Conservation (phyloP, 2,113 vertebrate genomes). For the Callipepla squamata region DNA sequence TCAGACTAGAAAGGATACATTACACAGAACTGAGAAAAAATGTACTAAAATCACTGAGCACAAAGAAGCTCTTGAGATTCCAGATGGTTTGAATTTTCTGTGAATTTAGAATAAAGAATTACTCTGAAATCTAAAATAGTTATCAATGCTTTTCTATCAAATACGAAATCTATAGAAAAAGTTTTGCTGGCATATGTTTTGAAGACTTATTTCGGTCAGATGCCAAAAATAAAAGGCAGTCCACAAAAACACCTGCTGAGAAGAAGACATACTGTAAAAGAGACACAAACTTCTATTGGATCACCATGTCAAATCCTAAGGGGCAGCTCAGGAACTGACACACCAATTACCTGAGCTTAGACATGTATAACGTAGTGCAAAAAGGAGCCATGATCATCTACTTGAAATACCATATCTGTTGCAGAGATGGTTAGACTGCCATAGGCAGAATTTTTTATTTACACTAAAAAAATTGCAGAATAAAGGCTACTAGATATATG, state of each 20-base stretch:
- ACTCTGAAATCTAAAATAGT: background rate
- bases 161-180: background rate
- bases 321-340: background rate
- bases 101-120: background rate
- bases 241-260: background rate
- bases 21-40: background rate
- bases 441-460: background rate
- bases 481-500: background rate
- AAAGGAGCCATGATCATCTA: background rate
- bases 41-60: background rate
- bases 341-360: background rate
- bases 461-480: background rate
- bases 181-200: background rate
- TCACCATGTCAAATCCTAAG: background rate
- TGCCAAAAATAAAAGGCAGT: background rate
- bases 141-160: background rate
- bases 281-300: background rate
- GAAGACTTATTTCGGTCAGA: background rate
- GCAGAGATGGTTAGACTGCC: background rate
- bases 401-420: background rate
- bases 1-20: background rate
- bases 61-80: background rate
- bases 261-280: background rate
- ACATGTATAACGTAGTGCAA: background rate
- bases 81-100: background rate